Evolutionary conservation across 1,140 invertebrate species (phyloP).

Genomic region (Vanessa tameamea): DNA sequence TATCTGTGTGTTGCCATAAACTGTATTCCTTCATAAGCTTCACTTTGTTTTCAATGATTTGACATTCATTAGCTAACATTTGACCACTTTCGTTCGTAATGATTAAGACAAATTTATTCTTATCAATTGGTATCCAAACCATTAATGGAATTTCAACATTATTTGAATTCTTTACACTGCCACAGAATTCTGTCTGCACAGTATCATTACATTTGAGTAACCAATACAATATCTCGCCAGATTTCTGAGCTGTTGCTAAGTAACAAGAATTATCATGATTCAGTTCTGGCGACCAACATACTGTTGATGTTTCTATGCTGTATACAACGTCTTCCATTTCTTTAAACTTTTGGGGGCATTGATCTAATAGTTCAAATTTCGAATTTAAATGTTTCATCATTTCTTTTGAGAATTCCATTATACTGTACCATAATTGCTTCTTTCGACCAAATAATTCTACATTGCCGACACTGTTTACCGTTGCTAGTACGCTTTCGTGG

Average conservation of each 20-base stretch:
- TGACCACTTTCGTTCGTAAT: conserved; percentile 51
- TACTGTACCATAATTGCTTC: conserved; percentile 42
- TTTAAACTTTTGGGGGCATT: conserved; percentile 40
- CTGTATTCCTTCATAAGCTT: conserved; percentile 31
- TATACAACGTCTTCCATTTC: conserved; percentile 50
- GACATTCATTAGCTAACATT: conserved; percentile 48
- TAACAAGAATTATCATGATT: conserved; percentile 51
- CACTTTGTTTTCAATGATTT: conserved; percentile 42
- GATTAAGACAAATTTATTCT: conserved; percentile 47
- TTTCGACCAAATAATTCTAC: conserved; percentile 50
- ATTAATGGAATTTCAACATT: conserved; percentile 45
- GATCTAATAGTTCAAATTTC: conserved; percentile 14
- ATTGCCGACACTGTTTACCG: conserved; percentile 64
- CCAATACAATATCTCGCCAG: conserved; percentile 61
- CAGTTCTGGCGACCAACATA: conserved; percentile 55
- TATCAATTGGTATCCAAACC: conserved; percentile 49
- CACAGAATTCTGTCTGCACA: conserved; percentile 37
- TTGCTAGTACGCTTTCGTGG: conserved; percentile 50
- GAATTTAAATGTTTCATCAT: conserved; percentile 41
- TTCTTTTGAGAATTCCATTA: conserved; percentile 52
- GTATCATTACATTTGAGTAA: conserved; percentile 35
- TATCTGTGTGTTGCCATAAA: conserved; percentile 61
- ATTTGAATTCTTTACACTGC: conserved; percentile 36
- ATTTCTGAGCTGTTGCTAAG: conserved; percentile 64
- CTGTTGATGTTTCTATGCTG: conserved; percentile 44